Evolutionary conservation across 2,113 vertebrate species (phyloP).

Genomic region (Setophaga coronata): DNA sequence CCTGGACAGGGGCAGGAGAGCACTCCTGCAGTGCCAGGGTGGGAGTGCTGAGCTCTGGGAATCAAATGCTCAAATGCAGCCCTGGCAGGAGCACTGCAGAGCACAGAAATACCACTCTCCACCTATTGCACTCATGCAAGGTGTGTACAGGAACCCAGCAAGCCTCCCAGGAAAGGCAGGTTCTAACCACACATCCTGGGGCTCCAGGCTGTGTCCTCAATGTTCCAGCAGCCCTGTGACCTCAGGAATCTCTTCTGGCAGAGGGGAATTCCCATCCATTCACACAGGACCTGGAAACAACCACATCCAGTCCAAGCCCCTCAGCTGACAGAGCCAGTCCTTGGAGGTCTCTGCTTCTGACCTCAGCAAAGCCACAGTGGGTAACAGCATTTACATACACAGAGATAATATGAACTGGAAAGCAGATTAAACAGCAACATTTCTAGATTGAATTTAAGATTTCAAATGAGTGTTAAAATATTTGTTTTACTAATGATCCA

Average conservation of each 20-base stretch:
- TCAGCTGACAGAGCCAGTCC: not conserved
- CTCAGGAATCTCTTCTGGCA: not conserved
- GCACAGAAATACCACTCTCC: not conserved
- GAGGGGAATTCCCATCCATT: not conserved
- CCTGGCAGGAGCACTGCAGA: not conserved
- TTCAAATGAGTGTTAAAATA: not conserved
- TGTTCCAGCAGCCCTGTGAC: not conserved
- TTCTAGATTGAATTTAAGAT: not conserved
- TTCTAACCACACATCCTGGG: not conserved
- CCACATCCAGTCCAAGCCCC: not conserved
- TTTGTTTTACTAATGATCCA: slow-evolving; percentile 6
- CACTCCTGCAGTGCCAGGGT: not conserved
- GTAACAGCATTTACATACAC: not conserved
- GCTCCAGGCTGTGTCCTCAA: not conserved
- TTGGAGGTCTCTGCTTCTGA: not conserved
- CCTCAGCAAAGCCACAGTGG: not conserved
- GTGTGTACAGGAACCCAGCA: not conserved
- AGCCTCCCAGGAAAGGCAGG: not conserved
- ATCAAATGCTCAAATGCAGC: not conserved
- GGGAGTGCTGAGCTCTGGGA: not conserved
- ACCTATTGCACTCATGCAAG: accelerated
- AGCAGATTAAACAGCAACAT: not conserved
- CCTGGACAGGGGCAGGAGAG: not conserved
- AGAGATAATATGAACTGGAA: not conserved
- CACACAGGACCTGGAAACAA: not conserved